Evolutionary conservation across 2,888 invertebrate genomes (phyloP).

Genomic region (Tetheella fluctuosa): DNA sequence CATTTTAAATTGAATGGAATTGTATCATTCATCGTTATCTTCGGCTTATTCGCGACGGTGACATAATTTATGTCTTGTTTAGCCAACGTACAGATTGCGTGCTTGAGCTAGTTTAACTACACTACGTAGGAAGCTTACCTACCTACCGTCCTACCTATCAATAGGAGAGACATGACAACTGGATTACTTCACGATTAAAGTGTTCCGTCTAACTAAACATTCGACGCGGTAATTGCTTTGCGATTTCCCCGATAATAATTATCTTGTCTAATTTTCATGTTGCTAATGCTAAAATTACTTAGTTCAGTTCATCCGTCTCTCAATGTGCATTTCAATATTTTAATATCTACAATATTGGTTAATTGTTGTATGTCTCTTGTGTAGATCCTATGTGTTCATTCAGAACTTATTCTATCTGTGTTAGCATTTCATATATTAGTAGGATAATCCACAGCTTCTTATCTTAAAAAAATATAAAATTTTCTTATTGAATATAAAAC

Average conservation of each 20-base stretch:
- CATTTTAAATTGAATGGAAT: slow-evolving; percentile 4
- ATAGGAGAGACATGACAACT: background rate
- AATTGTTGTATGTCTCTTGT: too few species aligned
- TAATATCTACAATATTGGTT: too few species aligned
- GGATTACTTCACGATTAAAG: background rate
- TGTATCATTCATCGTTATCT: background rate
- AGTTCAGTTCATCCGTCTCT: background rate
- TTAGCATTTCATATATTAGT: too few species aligned
- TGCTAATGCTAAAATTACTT: background rate
- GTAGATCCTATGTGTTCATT: too few species aligned
- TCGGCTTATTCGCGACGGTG: background rate
- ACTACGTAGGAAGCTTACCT: slow-evolving; percentile 6
- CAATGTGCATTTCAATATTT: too few species aligned
- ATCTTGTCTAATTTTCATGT: background rate
- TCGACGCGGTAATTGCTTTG: background rate
- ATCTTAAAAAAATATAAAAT: too few species aligned
- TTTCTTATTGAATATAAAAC: too few species aligned
- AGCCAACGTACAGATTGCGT: slow-evolving; percentile 21
- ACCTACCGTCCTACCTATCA: background rate
- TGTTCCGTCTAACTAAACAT: background rate
- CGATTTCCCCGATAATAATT: background rate
- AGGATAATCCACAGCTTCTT: too few species aligned
- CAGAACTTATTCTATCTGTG: too few species aligned
- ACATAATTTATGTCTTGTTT: background rate
- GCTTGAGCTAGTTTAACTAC: slow-evolving; percentile 23